Evolutionary conservation across 1,140 invertebrate genomes (phyloP).

Genomic region (Camponotus pennsylvanicus): DNA sequence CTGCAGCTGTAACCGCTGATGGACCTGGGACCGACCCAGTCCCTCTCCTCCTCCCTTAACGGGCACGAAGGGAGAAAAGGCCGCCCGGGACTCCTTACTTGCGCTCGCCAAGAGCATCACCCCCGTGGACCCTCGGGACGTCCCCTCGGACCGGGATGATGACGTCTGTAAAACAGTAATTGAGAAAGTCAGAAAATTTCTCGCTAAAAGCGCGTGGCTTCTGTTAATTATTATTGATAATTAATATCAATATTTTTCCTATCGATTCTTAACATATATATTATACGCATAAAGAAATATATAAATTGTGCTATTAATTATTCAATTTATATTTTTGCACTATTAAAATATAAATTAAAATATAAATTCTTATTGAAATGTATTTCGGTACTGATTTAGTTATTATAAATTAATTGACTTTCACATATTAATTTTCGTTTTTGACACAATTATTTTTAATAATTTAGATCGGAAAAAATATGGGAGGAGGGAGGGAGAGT

Average conservation of each 20-base stretch:
- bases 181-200: background rate
- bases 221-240: background rate
- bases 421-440: background rate
- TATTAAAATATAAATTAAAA: background rate
- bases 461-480: background rate
- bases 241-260: background rate
- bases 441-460: constrained; percentile 1
- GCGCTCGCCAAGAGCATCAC: constrained; percentile 68
- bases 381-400: background rate
- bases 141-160: constrained; percentile 19
- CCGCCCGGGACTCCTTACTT: constrained; percentile 62
- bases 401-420: background rate
- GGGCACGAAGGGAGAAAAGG: constrained; percentile 47
- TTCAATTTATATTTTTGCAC: background rate
- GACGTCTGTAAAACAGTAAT: constrained; percentile 2
- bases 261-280: background rate
- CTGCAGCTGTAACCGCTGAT: constrained; percentile 2
- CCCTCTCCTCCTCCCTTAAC: background rate
- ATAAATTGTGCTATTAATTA: background rate
- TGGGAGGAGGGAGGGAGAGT: no score
- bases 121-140: constrained; percentile 15
- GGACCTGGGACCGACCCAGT: background rate
- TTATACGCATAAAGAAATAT: background rate
- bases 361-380: background rate
- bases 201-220: no score